phyloP scores from a whole-genome alignment of 2,888 invertebrate species.

The Pollenia labialis region DNA sequence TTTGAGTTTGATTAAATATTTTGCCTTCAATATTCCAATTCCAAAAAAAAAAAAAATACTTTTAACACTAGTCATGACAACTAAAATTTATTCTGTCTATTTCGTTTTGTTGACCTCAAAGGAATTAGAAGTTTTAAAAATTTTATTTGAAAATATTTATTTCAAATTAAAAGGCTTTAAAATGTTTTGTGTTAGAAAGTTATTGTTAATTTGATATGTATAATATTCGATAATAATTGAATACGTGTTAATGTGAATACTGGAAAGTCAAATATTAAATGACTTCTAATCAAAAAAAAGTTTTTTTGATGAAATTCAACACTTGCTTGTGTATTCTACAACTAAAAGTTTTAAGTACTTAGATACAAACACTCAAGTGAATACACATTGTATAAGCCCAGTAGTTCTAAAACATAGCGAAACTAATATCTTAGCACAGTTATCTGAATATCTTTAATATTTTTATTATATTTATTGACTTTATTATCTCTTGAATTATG shows the following conservation, averaged over 20 bases:
- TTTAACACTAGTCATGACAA: not conserved
- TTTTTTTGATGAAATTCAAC: conserved; percentile 43
- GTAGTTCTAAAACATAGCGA: too few relatives aligned
- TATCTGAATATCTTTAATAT: too few relatives aligned
- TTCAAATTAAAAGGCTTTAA: conserved; percentile 2
- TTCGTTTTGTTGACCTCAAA: not conserved
- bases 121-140: not conserved
- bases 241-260: too few relatives aligned
- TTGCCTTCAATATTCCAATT: not conserved
- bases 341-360: conserved; percentile 23
- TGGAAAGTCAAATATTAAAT: conserved; percentile 54
- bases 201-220: not conserved
- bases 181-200: not conserved
- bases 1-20: not conserved
- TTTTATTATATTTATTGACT: too few relatives aligned
- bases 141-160: conserved; percentile 7
- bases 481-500: too few relatives aligned
- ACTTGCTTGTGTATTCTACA: conserved; percentile 47
- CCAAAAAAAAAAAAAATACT: not conserved
- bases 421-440: too few relatives aligned
- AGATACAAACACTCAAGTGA: not conserved
- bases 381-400: not conserved
- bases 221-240: too few relatives aligned
- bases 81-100: not conserved
- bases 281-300: conserved; percentile 52